Conservation (phyloP, 2,888 invertebrate species). For the Campopleginae sp. region DNA sequence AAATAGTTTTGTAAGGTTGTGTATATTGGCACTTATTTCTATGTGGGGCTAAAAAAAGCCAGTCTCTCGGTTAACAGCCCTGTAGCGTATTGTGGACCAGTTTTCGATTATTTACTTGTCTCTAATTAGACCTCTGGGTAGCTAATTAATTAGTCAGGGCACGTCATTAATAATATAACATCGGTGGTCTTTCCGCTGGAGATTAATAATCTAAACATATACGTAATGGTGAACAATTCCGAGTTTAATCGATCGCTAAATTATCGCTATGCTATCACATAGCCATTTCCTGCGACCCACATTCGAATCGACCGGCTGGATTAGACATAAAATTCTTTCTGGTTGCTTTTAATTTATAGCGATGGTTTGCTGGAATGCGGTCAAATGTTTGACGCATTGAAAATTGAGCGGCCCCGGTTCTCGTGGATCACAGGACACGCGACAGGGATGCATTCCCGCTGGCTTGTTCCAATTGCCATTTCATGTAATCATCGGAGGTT, state of each 20-base stretch:
- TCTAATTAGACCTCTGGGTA: slow-evolving; percentile 49
- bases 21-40: not conserved
- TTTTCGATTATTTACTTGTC: slow-evolving; percentile 50
- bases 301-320: slow-evolving; percentile 8
- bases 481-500: not conserved
- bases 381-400: not conserved
- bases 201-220: slow-evolving; percentile 34
- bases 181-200: not conserved
- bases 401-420: not conserved
- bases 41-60: slow-evolving; percentile 5
- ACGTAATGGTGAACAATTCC: slow-evolving; percentile 10
- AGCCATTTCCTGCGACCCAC: slow-evolving; percentile 35
- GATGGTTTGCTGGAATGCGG: not conserved
- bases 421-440: not conserved
- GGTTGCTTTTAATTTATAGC: not conserved
- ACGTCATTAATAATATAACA: slow-evolving; percentile 32
- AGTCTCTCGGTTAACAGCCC: not conserved
- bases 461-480: not conserved
- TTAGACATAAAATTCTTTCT: not conserved
- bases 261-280: slow-evolving; percentile 45
- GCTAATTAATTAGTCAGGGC: slow-evolving; percentile 39
- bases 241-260: slow-evolving; percentile 46
- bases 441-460: not conserved
- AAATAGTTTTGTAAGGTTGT: not conserved
- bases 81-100: slow-evolving; percentile 5